Percentiles rank a stretch among this genome's conserved stretches.
These are phyloP conservation scores for Peribatodes rhomboidaria DNA, from an alignment of 2,888 invertebrate genomes.

Conservation along the genomic window DNA sequence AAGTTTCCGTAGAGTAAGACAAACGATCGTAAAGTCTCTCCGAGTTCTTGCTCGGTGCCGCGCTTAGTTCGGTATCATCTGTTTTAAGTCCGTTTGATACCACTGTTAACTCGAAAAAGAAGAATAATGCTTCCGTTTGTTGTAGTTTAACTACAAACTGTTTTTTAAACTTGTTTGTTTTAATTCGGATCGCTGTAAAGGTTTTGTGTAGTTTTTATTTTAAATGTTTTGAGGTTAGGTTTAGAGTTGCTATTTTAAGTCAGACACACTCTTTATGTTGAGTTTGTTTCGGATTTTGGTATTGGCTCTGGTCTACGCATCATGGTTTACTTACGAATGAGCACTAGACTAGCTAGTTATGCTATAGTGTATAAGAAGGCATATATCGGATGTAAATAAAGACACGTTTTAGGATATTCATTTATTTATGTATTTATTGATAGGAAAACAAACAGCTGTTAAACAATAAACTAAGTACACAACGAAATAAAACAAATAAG, in stretches of 20 bases:
- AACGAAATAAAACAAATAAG: too few species aligned
- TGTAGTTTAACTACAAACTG: slow-evolving; percentile 4
- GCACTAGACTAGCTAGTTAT: too few species aligned
- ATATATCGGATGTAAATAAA: too few species aligned
- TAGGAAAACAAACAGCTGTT: too few species aligned
- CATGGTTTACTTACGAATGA: too few species aligned
- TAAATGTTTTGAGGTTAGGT: neutral
- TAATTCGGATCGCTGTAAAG: slow-evolving; percentile 1
- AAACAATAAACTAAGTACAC: too few species aligned
- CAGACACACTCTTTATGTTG: neutral
- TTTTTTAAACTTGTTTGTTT: slow-evolving; percentile 19
- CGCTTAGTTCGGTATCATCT: slow-evolving; percentile 11
- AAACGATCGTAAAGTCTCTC: slow-evolving; percentile 18
- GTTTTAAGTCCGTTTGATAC: slow-evolving; percentile 19
- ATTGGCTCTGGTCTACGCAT: too few species aligned
- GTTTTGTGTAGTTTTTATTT: neutral
- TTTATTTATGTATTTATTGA: too few species aligned
- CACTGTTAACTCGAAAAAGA: slow-evolving; percentile 7
- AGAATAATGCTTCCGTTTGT: slow-evolving; percentile 17
- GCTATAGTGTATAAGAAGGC: too few species aligned
- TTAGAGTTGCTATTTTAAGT: neutral
- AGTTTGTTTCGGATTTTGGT: neutral
- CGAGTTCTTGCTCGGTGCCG: slow-evolving; percentile 1
- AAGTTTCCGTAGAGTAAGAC: slow-evolving; percentile 14
- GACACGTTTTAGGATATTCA: too few species aligned